phyloP scores from a whole-genome alignment of 92 coral and sea anemone species.

The Zoanthus gigantus region DNA sequence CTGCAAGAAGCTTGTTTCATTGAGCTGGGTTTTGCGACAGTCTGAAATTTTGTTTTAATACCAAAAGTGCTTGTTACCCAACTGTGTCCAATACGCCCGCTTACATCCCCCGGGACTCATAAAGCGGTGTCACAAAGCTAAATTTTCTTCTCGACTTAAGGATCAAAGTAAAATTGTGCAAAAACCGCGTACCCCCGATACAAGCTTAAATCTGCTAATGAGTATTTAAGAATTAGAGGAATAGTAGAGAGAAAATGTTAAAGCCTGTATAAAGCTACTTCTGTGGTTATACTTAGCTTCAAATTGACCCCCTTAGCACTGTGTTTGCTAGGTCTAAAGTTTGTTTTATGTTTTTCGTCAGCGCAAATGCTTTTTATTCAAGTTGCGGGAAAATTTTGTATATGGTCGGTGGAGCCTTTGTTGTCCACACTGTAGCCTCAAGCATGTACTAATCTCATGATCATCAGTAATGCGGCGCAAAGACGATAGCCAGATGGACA shows the following conservation, averaged over 20 bases:
- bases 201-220: slow-evolving; percentile 29
- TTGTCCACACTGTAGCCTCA: slow-evolving; percentile 14
- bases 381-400: background rate
- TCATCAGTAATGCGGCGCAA: background rate
- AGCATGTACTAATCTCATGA: slow-evolving; percentile 23
- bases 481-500: slow-evolving; percentile 44
- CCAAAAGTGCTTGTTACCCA: slow-evolving; percentile 23
- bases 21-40: background rate
- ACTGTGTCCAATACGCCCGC: slow-evolving; percentile 5
- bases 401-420: slow-evolving; percentile 26
- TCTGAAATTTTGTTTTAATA: background rate
- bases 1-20: background rate
- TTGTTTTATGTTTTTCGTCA: background rate
- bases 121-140: slow-evolving; percentile 80
- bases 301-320: background rate
- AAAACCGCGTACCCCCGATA: slow-evolving; percentile 66
- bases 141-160: slow-evolving; percentile 63
- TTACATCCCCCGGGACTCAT: slow-evolving; percentile 56
- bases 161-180: slow-evolving; percentile 77
- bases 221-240: background rate
- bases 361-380: background rate
- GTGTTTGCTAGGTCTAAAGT: background rate
- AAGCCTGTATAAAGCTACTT: background rate
- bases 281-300: background rate
- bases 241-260: background rate